phyloP scores from a whole-genome alignment of 2,888 invertebrate species.

The Aethes cnicana region DNA sequence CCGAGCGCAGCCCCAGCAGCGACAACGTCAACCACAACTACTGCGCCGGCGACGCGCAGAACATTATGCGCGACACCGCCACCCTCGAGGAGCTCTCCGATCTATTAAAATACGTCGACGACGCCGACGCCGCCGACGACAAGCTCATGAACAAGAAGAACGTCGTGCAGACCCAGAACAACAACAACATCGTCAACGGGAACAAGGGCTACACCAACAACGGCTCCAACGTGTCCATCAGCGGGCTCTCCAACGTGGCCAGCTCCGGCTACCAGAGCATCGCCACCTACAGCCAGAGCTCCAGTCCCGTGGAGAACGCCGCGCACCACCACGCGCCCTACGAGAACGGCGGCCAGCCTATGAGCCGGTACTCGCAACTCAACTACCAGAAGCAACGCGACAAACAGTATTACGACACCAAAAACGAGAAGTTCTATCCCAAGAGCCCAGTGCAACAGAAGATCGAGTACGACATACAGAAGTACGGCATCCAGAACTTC shows the following conservation, averaged over 20 bases:
- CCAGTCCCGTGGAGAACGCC: slow-evolving; percentile 89
- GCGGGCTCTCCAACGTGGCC: slow-evolving; percentile 89
- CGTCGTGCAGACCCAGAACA: slow-evolving; percentile 67
- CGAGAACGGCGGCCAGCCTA: slow-evolving; percentile 74
- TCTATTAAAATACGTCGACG: slow-evolving; percentile 88
- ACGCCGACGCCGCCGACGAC: slow-evolving; percentile 83
- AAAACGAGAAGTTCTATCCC: slow-evolving; percentile 77
- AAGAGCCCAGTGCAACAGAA: slow-evolving; percentile 80
- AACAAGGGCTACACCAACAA: slow-evolving; percentile 82
- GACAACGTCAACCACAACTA: slow-evolving; percentile 76
- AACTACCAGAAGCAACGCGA: slow-evolving; percentile 80
- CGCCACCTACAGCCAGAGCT: slow-evolving; percentile 93
- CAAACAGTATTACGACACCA: slow-evolving; percentile 75
- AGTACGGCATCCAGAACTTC: slow-evolving; percentile 77
- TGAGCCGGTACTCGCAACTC: slow-evolving; percentile 75
- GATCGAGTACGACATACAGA: slow-evolving; percentile 76
- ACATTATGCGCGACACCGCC: slow-evolving; percentile 78
- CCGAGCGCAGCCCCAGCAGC: slow-evolving; percentile 72
- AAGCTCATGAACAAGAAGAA: slow-evolving; percentile 76
- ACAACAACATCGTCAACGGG: slow-evolving; percentile 68
- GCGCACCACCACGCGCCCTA: slow-evolving; percentile 69
- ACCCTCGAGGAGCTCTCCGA: slow-evolving; percentile 88
- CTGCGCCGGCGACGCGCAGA: slow-evolving; percentile 71
- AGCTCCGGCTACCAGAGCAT: slow-evolving; percentile 95
- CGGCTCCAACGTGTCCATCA: slow-evolving; percentile 90